A percentile compares a stretch with the other conserved stretches of the same genome.
Evolutionary conservation across 2,888 invertebrate species (phyloP).

Genomic region (Drosophila sordidula): DNA sequence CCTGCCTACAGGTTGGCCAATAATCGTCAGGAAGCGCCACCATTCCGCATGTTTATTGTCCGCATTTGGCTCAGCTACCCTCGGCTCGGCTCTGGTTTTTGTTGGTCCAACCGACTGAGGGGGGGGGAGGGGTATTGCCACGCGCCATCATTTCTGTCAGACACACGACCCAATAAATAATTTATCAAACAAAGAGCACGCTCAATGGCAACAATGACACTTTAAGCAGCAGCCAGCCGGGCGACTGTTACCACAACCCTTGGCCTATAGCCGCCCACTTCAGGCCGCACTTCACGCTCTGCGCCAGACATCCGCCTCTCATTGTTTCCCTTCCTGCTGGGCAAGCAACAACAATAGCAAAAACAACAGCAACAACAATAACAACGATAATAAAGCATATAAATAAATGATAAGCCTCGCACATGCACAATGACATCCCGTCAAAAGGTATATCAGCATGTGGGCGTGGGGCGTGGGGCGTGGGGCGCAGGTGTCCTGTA

Average conservation of each 20-base stretch:
- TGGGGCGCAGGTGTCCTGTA: background rate
- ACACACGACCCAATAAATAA: constrained; percentile 66
- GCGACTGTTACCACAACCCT: constrained; percentile 26
- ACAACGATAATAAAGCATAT: constrained; percentile 69
- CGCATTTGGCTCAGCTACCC: background rate
- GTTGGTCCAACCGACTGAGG: constrained; percentile 11
- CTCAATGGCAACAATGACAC: constrained; percentile 77
- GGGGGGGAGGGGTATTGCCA: constrained; percentile 48
- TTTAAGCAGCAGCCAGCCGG: constrained; percentile 59
- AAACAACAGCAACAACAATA: constrained; percentile 32
- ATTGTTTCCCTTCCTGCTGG: constrained; percentile 22
- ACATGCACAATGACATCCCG: constrained; percentile 60
- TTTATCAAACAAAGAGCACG: constrained; percentile 77
- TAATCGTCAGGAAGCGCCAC: constrained; percentile 32
- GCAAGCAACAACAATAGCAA: constrained; percentile 25
- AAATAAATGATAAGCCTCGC: constrained; percentile 73
- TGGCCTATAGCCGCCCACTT: constrained; percentile 41
- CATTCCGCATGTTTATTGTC: constrained; percentile 20
- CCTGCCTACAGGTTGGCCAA: constrained; percentile 24
- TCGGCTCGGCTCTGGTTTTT: background rate
- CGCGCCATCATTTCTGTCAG: constrained; percentile 52
- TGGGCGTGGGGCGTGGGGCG: background rate
- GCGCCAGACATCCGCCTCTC: constrained; percentile 49
- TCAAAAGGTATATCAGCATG: constrained; percentile 9
- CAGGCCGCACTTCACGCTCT: constrained; percentile 26